Evolutionary conservation across 1,140 invertebrate genomes (phyloP).

Genomic region (Apis laboriosa): DNA sequence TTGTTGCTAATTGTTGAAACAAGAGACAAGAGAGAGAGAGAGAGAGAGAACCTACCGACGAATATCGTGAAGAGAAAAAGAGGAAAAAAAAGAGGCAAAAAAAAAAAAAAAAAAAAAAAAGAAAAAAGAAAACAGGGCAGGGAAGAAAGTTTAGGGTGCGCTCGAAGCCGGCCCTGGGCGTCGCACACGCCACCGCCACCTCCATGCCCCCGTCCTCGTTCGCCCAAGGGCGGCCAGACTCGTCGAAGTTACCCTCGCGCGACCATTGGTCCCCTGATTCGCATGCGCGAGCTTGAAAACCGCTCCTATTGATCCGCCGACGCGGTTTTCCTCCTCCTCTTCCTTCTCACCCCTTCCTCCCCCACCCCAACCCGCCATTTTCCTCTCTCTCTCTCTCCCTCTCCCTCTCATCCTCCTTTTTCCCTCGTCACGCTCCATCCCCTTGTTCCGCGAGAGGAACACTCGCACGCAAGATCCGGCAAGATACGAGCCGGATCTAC

Average conservation of each 20-base stretch:
- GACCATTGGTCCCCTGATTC: conserved; percentile 54
- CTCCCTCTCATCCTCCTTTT: conserved; percentile 1
- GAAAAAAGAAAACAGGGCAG: background rate
- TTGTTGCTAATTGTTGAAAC: background rate
- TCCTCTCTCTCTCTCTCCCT: background rate
- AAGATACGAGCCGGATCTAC: conserved; percentile 69
- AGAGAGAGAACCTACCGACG: background rate
- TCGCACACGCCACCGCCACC: conserved; percentile 42
- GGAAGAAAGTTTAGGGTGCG: conserved; percentile 51
- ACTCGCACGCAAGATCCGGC: conserved; percentile 74
- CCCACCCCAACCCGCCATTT: background rate
- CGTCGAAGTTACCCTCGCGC: conserved; percentile 61
- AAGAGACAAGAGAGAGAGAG: no score
- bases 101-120: background rate
- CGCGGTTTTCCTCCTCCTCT: conserved; percentile 12
- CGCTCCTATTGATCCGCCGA: conserved; percentile 63
- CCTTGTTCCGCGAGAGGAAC: conserved; percentile 48
- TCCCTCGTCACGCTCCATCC: conserved; percentile 17
- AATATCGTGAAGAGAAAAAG: background rate
- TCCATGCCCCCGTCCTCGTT: conserved; percentile 12
- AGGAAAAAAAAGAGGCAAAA: no score
- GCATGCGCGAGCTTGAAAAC: conserved; percentile 59
- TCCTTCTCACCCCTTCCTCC: background rate
- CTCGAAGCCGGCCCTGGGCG: conserved; percentile 71
- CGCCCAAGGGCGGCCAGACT: conserved; percentile 64